phyloP scores from a whole-genome alignment of 1,140 invertebrate genomes.

The Aphelenchoides besseyi region DNA sequence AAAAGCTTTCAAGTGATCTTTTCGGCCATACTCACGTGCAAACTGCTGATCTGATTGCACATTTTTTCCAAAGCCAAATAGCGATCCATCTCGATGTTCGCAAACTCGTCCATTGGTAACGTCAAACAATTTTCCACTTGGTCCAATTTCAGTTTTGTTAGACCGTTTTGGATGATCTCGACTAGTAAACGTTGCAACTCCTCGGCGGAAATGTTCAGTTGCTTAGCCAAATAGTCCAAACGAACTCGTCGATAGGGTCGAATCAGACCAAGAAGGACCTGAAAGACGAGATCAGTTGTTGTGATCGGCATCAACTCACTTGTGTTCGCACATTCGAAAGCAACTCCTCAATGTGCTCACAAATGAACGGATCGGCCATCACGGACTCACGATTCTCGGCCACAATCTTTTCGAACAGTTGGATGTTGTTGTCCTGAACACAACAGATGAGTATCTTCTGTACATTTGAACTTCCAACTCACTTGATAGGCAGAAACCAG shows the following conservation, averaged over 20 bases:
- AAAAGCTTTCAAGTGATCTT: no score
- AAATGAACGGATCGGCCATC: constrained; percentile 98
- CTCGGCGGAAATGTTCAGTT: constrained; percentile 88
- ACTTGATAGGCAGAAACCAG: constrained; percentile 92
- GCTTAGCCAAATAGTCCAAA: constrained; percentile 94
- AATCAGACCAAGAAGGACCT: constrained; percentile 91
- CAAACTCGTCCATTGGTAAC: not conserved
- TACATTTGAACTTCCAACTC: not conserved
- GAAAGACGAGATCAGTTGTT: constrained; percentile 14
- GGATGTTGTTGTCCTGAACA: constrained; percentile 99
- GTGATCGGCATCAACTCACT: constrained; percentile 41
- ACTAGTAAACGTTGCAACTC: constrained; percentile 96
- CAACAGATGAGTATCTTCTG: not conserved
- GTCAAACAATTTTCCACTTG: constrained; percentile 3
- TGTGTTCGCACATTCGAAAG: constrained; percentile 90
- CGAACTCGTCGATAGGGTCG: constrained; percentile 96
- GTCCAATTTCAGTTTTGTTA: constrained; percentile 59
- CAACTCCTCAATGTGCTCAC: constrained; percentile 97
- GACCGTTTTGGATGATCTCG: constrained; percentile 96
- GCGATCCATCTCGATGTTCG: not conserved
- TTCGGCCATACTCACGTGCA: constrained; percentile 7
- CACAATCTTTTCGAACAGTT: constrained; percentile 94
- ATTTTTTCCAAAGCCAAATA: constrained; percentile 1
- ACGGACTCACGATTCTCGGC: constrained; percentile 91
- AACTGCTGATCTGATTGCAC: not conserved